Evolutionary conservation across 2,888 invertebrate genomes (phyloP).

Genomic region (Pollenia angustigena): DNA sequence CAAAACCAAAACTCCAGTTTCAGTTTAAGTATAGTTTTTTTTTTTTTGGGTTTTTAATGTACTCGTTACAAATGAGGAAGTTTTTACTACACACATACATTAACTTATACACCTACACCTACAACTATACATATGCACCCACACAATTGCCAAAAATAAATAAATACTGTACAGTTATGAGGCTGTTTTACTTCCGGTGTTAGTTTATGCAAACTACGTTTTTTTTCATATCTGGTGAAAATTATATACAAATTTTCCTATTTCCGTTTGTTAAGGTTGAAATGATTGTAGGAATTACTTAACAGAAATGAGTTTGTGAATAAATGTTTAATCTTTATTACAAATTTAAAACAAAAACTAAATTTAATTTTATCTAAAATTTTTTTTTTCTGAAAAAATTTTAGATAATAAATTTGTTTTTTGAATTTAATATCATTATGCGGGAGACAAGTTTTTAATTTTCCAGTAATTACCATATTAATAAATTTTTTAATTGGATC

Average conservation of each 20-base stretch:
- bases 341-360: background rate
- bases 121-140: background rate
- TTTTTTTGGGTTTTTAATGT: conserved; percentile 1
- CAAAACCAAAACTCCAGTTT: conserved; percentile 29
- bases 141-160: conserved; percentile 26
- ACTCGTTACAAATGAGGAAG: conserved; percentile 44
- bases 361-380: conserved; percentile 23
- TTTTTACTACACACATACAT: background rate
- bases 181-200: conserved; percentile 63
- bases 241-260: conserved; percentile 52
- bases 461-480: conserved; percentile 64
- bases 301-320: background rate
- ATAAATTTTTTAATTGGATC: conserved; percentile 56
- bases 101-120: background rate
- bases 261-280: conserved; percentile 49
- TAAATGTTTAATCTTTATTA: conserved; percentile 11
- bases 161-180: conserved; percentile 40
- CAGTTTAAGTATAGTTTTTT: background rate
- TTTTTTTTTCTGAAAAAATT: background rate
- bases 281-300: conserved; percentile 25
- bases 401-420: conserved; percentile 7
- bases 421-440: conserved; percentile 25
- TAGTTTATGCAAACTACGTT: conserved; percentile 32
- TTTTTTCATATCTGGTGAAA: conserved; percentile 41
- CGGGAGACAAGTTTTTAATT: conserved; percentile 40